phyloP scores from a whole-genome alignment of 2,797 vertebrate genomes.

The Bovichtus variegatus region DNA sequence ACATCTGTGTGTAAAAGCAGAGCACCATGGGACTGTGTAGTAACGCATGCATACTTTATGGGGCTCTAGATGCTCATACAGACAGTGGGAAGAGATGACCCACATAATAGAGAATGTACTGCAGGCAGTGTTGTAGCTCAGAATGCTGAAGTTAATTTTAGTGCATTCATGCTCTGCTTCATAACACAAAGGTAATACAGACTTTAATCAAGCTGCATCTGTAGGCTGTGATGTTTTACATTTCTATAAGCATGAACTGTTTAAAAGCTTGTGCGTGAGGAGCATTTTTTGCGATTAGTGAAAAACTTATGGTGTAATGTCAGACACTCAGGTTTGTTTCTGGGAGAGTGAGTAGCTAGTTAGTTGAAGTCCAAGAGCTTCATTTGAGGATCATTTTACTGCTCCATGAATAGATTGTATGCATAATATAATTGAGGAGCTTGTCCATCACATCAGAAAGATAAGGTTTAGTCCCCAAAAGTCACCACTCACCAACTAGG shows the following conservation, averaged over 20 bases:
- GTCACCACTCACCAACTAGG: not conserved
- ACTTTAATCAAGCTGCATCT: not conserved
- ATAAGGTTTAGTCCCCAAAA: not conserved
- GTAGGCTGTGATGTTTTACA: not conserved
- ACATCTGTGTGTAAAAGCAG: constrained; percentile 5
- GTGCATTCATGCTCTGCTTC: constrained; percentile 29
- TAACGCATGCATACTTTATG: constrained; percentile 5
- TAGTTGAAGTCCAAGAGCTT: not conserved
- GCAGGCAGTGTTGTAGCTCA: constrained; percentile 35
- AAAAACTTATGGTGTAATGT: constrained; percentile 17
- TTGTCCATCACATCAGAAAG: not conserved
- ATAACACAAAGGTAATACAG: constrained; percentile 46
- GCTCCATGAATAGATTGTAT: no score
- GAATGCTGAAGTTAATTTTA: constrained; percentile 55
- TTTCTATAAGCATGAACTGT: not conserved
- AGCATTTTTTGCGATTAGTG: not conserved
- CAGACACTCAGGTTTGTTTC: not conserved
- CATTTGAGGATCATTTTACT: not conserved
- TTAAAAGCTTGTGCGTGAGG: not conserved
- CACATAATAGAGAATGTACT: constrained; percentile 44
- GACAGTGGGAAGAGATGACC: constrained; percentile 41
- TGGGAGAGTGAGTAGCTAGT: not conserved
- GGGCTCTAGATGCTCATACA: constrained; percentile 12
- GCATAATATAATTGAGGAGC: not conserved
- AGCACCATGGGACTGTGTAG: constrained; percentile 14